Evolutionary conservation across 1,140 invertebrate species (phyloP).

Genomic region (Pachyrhynchus sulphureomaculatus): DNA sequence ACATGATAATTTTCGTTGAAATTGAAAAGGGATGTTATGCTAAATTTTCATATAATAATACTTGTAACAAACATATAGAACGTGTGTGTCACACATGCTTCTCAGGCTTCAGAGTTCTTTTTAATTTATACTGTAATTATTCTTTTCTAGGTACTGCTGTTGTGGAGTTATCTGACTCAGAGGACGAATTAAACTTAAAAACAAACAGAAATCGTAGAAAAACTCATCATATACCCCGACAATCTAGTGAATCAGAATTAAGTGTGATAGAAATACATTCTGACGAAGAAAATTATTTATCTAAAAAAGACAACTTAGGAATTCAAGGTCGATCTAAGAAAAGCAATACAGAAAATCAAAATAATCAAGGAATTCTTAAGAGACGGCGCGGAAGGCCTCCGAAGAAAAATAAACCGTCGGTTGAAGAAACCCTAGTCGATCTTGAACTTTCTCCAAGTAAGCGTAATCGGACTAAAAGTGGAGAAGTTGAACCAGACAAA

Average conservation of each 20-base stretch:
- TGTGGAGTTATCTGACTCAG: constrained; percentile 44
- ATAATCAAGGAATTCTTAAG: background rate
- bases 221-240: constrained; percentile 14
- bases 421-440: background rate
- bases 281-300: constrained; percentile 23
- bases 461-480: constrained; percentile 9
- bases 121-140: too few relatives aligned
- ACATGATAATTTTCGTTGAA: too few relatives aligned
- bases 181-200: constrained; percentile 37
- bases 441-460: constrained; percentile 11
- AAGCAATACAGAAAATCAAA: background rate
- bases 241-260: constrained; percentile 26
- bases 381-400: constrained; percentile 35
- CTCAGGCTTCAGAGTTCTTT: too few relatives aligned
- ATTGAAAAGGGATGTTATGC: too few relatives aligned
- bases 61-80: too few relatives aligned
- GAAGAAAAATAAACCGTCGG: constrained; percentile 15
- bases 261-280: constrained; percentile 35
- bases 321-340: background rate
- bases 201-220: constrained; percentile 33
- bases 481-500: constrained; percentile 9
- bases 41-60: too few relatives aligned
- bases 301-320: constrained; percentile 1
- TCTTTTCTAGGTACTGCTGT: constrained; percentile 40
- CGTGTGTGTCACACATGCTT: too few relatives aligned